Evolutionary conservation across 1,140 invertebrate species (phyloP), one percentile per base, ranked within the genome.

Genomic region (Sitobion miscanthi): DNA sequence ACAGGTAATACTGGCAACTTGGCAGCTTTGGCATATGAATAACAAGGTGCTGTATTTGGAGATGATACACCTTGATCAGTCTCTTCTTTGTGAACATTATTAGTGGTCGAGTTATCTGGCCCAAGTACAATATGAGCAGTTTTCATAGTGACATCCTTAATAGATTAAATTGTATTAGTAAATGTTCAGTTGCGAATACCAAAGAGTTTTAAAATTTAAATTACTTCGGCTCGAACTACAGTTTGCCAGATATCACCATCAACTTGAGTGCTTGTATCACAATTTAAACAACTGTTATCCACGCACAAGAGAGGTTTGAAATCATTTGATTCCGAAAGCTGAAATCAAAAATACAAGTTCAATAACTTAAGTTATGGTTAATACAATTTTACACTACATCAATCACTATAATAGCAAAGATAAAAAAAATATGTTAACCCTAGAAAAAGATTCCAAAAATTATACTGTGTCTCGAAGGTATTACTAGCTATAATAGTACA

Each of bases 1-100:
- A 99, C 97, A 38, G 98, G 98, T 94, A 99, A 95, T 54, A 99
- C 96, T 38, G 97, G 96, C 95, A 97, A 96, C 95, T 96, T 97
- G 3, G 98, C 98, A 9, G 97, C 97, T 94, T 98, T 98, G 77
- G 97, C 96, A 98, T 98, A 97, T 95, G 96, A 90, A 90, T 94
- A 89, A 62, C 77, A 86, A 42, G 91, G 91, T 52, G 49, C 42
- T 1, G 82, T 42, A 38, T 83, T 93, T 45, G 49, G 82, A 47
- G 91, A 85, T 25, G 82, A 57, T n/a, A 93, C 77, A 93, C 89
- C 45, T 49, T 95, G 95, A 38, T 96, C 95, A 8, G 94, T 94
- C 86, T 95, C 95, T 2, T 94, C 94, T 52, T 95, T 95, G 90
- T 96, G 95, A 1, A 95, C 93, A 86, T 95, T 95, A 93, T 96